Conservation (phyloP, 2,888 invertebrate species). For the Mesodorylaimus sp. region DNA sequence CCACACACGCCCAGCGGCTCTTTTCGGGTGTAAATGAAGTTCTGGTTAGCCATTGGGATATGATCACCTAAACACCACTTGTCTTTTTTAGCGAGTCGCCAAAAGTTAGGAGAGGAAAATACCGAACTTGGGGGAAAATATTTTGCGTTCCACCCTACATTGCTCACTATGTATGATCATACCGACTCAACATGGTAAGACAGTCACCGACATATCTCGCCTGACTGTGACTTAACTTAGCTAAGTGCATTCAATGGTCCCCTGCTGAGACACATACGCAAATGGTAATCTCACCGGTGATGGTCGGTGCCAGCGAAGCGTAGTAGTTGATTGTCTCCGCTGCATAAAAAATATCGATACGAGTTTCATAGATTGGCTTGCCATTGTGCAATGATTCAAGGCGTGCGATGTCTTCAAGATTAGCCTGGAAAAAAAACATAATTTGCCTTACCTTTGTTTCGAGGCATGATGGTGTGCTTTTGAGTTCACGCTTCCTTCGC, state of each 20-base stretch:
- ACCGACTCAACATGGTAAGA: too few relatives aligned
- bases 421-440: constrained; percentile 21
- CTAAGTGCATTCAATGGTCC: too few relatives aligned
- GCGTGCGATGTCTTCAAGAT: constrained; percentile 30
- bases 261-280: too few relatives aligned
- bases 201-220: too few relatives aligned
- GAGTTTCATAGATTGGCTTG: constrained; percentile 42
- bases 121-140: not conserved
- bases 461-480: too few relatives aligned
- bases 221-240: too few relatives aligned
- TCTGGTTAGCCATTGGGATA: constrained; percentile 30
- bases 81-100: not conserved
- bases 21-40: constrained; percentile 37
- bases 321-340: constrained; percentile 40
- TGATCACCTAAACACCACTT: constrained; percentile 33
- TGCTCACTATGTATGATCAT: too few relatives aligned
- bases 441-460: too few relatives aligned
- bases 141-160: not conserved
- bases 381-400: constrained; percentile 39
- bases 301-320: constrained; percentile 34
- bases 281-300: constrained; percentile 15
- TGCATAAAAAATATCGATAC: constrained; percentile 38
- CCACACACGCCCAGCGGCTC: constrained; percentile 41
- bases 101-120: not conserved
- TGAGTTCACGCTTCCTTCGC: too few relatives aligned